Evolutionary conservation across 2,113 vertebrate genomes (phyloP).

Genomic region (Sebastes fasciatus): DNA sequence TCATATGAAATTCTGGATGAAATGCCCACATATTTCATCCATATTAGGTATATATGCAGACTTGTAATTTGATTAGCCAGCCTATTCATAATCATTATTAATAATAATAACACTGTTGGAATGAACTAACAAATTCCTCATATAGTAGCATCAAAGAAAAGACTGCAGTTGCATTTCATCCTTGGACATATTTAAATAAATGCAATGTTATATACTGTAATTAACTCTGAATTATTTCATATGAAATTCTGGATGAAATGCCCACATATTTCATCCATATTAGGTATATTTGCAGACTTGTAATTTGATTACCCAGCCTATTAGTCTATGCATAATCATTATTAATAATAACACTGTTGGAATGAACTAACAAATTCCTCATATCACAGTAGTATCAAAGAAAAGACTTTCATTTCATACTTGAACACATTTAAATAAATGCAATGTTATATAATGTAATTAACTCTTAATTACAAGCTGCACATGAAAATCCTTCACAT

Average conservation of each 20-base stretch:
- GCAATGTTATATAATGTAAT: neutral
- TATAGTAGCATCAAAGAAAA: neutral
- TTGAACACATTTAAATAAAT: neutral
- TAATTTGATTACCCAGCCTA: neutral
- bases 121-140: neutral
- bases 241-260: slow-evolving; percentile 7
- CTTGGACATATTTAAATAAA: neutral
- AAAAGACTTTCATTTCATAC: neutral
- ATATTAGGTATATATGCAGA: neutral
- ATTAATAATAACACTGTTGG: neutral
- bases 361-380: neutral
- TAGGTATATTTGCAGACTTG: neutral
- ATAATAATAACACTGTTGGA: neutral
- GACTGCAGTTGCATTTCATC: neutral
- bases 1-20: slow-evolving; percentile 1
- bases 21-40: neutral
- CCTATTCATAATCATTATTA: neutral
- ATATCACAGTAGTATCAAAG: neutral
- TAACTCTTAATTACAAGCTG: neutral
- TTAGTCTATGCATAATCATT: neutral
- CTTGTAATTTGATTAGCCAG: neutral
- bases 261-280: neutral
- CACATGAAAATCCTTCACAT: slow-evolving; percentile 1
- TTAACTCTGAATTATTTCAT: neutral
- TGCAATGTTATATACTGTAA: neutral